A percentile compares a stretch with the other conserved stretches of the same genome.
Conservation (phyloP, 2,888 invertebrate species). For the Amphipoea lucens region DNA sequence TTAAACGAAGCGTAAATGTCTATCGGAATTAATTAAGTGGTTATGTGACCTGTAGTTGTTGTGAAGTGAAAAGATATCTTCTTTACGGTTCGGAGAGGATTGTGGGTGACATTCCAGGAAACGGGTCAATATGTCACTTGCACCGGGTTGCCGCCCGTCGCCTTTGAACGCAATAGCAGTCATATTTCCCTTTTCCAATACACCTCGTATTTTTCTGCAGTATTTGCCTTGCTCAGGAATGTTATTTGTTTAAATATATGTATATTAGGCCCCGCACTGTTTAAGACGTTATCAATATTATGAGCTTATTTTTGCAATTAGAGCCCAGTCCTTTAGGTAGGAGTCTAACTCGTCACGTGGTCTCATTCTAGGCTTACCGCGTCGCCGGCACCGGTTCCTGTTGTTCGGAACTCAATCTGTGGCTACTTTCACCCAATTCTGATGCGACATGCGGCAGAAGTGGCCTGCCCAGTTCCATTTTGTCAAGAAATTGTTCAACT, state of each 20-base stretch:
- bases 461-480: neutral
- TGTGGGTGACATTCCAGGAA: conserved; percentile 34
- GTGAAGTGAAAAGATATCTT: conserved; percentile 6
- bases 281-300: neutral
- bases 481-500: neutral
- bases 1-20: conserved; percentile 74
- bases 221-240: neutral
- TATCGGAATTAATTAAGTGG: conserved; percentile 55
- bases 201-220: conserved; percentile 7
- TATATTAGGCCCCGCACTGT: neutral
- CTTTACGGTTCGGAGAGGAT: neutral
- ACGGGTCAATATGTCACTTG: conserved; percentile 42
- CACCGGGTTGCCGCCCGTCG: conserved; percentile 33
- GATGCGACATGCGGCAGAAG: neutral
- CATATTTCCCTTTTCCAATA: conserved; percentile 34
- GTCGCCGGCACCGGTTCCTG: neutral
- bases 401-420: neutral
- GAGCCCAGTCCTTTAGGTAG: neutral
- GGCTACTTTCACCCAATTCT: neutral
- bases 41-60: conserved; percentile 15
- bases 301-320: neutral
- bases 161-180: conserved; percentile 28
- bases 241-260: neutral
- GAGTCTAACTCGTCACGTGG: neutral
- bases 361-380: no score